These are phyloP conservation scores for Mesopsocus fuscifrons DNA, from an alignment of 2,888 invertebrate genomes.

Conservation along the genomic window DNA sequence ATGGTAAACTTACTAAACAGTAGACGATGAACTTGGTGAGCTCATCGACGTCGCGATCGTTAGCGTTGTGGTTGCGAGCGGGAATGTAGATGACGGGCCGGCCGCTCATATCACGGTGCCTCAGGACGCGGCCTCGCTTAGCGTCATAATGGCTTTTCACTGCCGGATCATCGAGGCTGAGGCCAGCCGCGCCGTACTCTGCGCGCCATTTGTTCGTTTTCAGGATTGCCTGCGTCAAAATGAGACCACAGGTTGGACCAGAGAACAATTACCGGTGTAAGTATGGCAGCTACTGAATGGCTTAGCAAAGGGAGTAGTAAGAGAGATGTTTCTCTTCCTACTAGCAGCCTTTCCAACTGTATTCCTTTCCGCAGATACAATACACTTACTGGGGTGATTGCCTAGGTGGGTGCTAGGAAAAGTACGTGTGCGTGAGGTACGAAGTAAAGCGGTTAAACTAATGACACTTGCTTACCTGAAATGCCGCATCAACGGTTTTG, in stretches of 20 bases:
- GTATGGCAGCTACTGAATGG: neutral
- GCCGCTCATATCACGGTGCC: slow-evolving; percentile 50
- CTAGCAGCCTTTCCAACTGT: no score
- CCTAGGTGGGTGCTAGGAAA: no score
- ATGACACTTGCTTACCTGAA: slow-evolving; percentile 35
- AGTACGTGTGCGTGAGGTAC: slow-evolving; percentile 11
- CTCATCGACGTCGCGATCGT: slow-evolving; percentile 51
- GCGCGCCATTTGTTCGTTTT: slow-evolving; percentile 65
- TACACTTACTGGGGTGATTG: no score
- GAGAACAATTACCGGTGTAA: neutral
- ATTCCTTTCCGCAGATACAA: no score
- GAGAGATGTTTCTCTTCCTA: no score
- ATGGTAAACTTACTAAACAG: slow-evolving; percentile 36
- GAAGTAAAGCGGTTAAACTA: neutral
- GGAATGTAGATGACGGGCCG: slow-evolving; percentile 63
- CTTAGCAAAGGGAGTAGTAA: slow-evolving; percentile 16
- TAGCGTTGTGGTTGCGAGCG: slow-evolving; percentile 47
- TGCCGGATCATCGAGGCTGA: slow-evolving; percentile 32
- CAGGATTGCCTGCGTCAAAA: slow-evolving; percentile 38
- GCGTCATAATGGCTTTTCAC: slow-evolving; percentile 35
- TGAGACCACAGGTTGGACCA: slow-evolving; percentile 9
- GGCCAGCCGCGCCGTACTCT: slow-evolving; percentile 44
- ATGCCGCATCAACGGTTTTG: slow-evolving; percentile 49
- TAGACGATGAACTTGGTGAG: slow-evolving; percentile 60
- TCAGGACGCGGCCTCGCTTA: slow-evolving; percentile 45